Base-by-base conservation (phyloP, 2,797 vertebrate species). In the Nannoperca obscura region DNA sequence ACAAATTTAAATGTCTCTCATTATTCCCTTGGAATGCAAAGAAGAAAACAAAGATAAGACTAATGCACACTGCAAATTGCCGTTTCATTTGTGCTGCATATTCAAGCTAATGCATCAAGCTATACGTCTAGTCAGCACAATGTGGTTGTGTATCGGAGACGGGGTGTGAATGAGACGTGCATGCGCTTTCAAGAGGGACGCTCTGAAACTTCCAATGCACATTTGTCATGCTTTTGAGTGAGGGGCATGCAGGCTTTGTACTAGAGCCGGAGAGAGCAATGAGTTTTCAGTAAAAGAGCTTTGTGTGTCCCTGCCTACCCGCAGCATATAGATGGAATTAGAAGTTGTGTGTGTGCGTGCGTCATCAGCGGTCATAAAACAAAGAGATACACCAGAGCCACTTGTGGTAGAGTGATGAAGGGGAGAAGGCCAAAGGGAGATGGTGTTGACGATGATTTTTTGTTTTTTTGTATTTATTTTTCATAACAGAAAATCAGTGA, bases 221-320 rank as follows among this genome's bases (percentile, higher is more conserved):
- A 92, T 93, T 90, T 93, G 92, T 93, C 92, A 93, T 93, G 91
- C 89, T 92, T 93, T 92, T 91, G 92, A 93, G 88, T 90, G 91
- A 91, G 91, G 88, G 87, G 87, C 91, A 92, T 84, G 77, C 78
- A 58, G 86, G 86, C 92, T 91, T 94, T 93, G 90, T 92, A 87
- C 87, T 85, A 75, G 79, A 71, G 80, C 82, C 17, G n/a, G 69
- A 61, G 79, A 70, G 81, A 52, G 75, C 22, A 68, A 52, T 44
- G 72, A 79, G 80, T 69, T 67, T 79, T 81, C 71, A 82, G 86
- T 66, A 78, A 55, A 42, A 76, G 73, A 87, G 83, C 93, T 92
- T 92, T 94, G 89, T 92, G 91, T 86, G 84, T 79, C 84, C 60
- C 73, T 77, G 86, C 85, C 76, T 81, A 71, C 77, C 74, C 78